Base-by-base conservation (phyloP, 2,797 vertebrate species). In the Platyrinchus mystaceus region DNA sequence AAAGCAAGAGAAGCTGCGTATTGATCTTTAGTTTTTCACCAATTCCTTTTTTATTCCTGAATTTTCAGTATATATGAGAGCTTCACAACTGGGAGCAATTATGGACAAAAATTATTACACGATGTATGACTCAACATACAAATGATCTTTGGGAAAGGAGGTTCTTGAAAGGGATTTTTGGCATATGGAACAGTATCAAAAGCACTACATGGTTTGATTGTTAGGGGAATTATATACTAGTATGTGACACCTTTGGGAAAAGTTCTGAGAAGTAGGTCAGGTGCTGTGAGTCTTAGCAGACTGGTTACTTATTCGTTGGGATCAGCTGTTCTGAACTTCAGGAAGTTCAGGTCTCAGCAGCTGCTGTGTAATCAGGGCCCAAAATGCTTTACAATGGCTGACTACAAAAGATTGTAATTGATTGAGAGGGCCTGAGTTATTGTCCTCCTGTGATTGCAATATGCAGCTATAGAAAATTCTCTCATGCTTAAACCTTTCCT, bases 371-470 rank as follows among this genome's bases (percentile, higher is more conserved):
- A 95, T 92, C 94, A 95, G 75, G 76, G 55, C 5, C 1, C 84
- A 93, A 94, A 96, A 91, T 60, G 34, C 39, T 76, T 94, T 89
- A 89, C 90, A 92, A 95, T 89, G 79, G 32, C 56, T 94, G 69
- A 69, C 78, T 95, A 44, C 89, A 95, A 93, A 96, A 87, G 84
- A 87, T 28, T 90, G 68, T 60, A 94, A 97, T 74, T 92, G 93
- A 95, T 89, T 87, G 84, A 96, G 79, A 74, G 63, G 56, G 59
- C 69, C 85, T 95, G 92, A 97, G 86, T 97, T 95, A 97, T 96
- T 94, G 78, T 93, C 43, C 93, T 95, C 89, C 63, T 84, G 78
- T 96, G 95, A 85, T 46, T 89, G 68, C 44, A 95, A 78, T 50
- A 58, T 79, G 56, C 60, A 87, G 53, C 52, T 62, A 71, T 44